These are phyloP conservation scores for Molossus molossus DNA, from an alignment of 2,797 vertebrate genomes.

Conservation along the genomic window DNA sequence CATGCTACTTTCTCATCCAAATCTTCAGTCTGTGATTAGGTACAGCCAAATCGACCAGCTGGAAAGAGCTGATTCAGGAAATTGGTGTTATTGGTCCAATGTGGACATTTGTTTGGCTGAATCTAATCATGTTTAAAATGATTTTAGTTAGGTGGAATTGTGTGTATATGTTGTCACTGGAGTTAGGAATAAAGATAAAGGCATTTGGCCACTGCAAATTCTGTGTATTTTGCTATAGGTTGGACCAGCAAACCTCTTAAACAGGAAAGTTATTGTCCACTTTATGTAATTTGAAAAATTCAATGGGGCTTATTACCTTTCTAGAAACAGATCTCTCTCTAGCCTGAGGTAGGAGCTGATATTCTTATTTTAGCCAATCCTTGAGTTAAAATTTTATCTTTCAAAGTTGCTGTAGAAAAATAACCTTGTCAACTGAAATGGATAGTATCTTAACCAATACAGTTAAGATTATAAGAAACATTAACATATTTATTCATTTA, in stretches of 20 bases:
- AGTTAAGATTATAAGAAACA: neutral
- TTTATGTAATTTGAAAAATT: constrained; percentile 33
- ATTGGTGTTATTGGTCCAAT: constrained; percentile 61
- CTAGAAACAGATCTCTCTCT: neutral
- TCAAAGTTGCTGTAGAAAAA: neutral
- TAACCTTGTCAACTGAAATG: neutral
- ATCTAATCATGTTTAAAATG: constrained; percentile 49
- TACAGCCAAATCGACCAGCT: constrained; percentile 27
- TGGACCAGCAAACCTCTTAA: neutral
- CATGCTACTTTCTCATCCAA: neutral
- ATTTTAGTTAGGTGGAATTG: constrained; percentile 69
- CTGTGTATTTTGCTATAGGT: neutral
- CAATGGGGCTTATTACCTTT: neutral
- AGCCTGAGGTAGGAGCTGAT: neutral
- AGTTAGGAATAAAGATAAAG: constrained; percentile 50
- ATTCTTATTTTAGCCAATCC: neutral
- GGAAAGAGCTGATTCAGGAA: constrained; percentile 39
- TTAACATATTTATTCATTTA: constrained; percentile 12
- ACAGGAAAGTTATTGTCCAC: neutral
- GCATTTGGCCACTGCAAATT: neutral
- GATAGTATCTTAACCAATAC: neutral
- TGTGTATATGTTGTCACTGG: neutral
- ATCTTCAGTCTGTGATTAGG: neutral
- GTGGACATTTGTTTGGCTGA: constrained; percentile 65
- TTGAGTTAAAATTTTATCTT: constrained; percentile 5